Evolutionary conservation across 2,113 vertebrate genomes (phyloP).

Genomic region (Phalacrocorax carbo): DNA sequence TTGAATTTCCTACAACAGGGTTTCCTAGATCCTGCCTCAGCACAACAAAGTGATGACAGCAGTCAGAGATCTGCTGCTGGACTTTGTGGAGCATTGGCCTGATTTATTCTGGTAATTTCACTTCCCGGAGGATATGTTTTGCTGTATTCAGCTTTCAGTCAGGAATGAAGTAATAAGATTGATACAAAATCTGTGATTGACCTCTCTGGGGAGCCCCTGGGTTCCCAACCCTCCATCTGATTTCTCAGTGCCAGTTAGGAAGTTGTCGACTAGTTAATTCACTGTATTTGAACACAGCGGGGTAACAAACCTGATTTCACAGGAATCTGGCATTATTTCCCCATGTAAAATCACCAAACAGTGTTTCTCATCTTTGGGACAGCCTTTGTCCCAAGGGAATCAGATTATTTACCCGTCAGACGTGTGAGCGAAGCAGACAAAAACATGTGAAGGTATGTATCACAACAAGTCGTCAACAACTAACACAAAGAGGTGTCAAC

Average conservation of each 20-base stretch:
- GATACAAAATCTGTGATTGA: not conserved
- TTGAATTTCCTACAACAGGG: not conserved
- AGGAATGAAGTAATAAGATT: not conserved
- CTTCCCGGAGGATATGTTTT: not conserved
- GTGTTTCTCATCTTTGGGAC: not conserved
- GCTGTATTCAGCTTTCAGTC: not conserved
- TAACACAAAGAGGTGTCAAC: not conserved
- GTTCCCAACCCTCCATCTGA: not conserved
- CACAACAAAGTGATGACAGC: not conserved
- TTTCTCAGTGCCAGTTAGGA: not conserved
- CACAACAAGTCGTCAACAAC: not conserved
- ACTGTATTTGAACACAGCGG: fast-evolving
- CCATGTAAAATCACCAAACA: not conserved
- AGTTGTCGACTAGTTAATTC: not conserved
- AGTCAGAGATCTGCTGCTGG: not conserved
- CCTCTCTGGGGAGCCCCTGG: not conserved
- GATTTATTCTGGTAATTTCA: not conserved
- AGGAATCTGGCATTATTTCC: not conserved
- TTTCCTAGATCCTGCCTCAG: not conserved
- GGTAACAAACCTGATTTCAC: not conserved
- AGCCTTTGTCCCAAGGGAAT: not conserved
- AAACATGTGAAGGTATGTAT: not conserved
- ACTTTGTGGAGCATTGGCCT: not conserved
- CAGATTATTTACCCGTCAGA: not conserved
- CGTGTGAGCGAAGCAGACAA: not conserved